These are phyloP conservation scores for Mactromeris polynyma DNA, from an alignment of 2,888 invertebrate genomes.

Conservation along the genomic window DNA sequence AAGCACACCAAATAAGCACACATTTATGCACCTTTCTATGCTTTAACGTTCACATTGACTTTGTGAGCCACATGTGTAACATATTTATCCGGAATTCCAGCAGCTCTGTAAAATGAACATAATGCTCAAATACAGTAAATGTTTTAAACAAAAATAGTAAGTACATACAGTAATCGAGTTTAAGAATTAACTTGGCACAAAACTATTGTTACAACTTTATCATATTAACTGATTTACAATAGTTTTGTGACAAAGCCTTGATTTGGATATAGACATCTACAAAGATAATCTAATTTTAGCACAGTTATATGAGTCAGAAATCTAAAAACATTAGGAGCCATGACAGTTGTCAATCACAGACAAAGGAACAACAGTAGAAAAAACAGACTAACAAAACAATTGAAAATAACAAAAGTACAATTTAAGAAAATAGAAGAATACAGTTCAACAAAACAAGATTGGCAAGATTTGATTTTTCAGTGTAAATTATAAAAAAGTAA, in stretches of 20 bases:
- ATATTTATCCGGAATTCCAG: conserved; percentile 87
- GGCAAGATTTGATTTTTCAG: neutral
- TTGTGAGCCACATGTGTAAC: conserved; percentile 86
- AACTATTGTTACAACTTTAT: too few species aligned
- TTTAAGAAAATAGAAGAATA: neutral
- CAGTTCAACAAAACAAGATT: neutral
- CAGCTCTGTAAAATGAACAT: conserved; percentile 77
- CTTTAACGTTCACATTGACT: conserved; percentile 76
- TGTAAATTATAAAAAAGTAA: neutral
- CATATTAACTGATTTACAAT: too few species aligned
- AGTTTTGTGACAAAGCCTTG: too few species aligned
- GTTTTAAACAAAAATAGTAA: neutral
- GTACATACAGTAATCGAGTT: too few species aligned
- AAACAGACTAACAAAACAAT: neutral
- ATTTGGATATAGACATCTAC: too few species aligned
- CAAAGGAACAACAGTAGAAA: neutral
- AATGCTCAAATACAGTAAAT: neutral
- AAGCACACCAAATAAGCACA: conserved; percentile 44
- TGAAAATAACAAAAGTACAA: neutral
- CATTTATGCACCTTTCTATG: conserved; percentile 51
- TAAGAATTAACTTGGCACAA: too few species aligned
- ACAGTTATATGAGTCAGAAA: too few species aligned
- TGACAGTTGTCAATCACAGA: neutral
- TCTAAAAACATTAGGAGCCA: too few species aligned
- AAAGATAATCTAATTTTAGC: too few species aligned